Conservation (phyloP, 2,888 invertebrate genomes). For the Poecilobothrus nobilitatus region DNA sequence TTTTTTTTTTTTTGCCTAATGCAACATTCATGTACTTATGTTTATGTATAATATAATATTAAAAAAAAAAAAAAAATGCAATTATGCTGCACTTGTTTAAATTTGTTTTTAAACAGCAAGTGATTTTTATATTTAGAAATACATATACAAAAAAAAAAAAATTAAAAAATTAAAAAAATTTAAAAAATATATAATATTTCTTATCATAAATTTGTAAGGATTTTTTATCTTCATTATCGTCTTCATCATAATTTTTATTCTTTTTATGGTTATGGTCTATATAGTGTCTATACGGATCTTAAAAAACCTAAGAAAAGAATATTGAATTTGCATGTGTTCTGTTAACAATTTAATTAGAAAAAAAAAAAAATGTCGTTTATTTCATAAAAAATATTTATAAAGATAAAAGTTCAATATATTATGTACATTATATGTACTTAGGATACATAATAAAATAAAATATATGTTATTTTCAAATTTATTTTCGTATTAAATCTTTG, state of each 20-base stretch:
- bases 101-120: background rate
- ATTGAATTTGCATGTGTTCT: background rate
- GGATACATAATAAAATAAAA: too few species aligned
- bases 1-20: background rate
- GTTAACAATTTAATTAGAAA: background rate
- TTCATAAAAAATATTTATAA: too few species aligned
- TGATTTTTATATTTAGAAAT: background rate
- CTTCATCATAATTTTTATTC: too few species aligned
- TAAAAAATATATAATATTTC: too few species aligned
- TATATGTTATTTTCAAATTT: too few species aligned
- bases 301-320: background rate
- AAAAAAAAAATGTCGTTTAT: background rate
- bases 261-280: background rate
- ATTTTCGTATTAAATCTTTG: too few species aligned
- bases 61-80: background rate
- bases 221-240: too few species aligned
- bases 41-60: too few species aligned
- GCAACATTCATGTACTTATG: too few species aligned
- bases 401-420: too few species aligned
- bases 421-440: too few species aligned
- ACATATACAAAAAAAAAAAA: background rate
- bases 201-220: background rate
- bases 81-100: background rate
- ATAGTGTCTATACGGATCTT: background rate
- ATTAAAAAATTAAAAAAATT: background rate